phyloP scores from a whole-genome alignment of 2,888 invertebrate genomes.

The Himalopsyche kuldschensis region DNA sequence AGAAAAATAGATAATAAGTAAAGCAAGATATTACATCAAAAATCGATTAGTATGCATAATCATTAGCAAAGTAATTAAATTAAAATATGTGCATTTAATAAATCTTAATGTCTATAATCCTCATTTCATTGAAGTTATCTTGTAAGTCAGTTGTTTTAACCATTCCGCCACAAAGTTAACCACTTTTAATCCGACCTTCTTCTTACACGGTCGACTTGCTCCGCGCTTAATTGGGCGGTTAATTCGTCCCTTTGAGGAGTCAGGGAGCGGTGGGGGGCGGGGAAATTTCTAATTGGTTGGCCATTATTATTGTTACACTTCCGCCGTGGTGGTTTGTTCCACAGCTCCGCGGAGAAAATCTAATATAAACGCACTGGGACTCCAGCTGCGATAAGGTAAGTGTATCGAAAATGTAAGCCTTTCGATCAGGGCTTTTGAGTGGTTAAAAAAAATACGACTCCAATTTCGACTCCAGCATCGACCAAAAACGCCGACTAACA shows the following conservation, averaged over 20 bases:
- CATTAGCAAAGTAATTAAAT: too few relatives aligned
- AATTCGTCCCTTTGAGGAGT: constrained; percentile 23
- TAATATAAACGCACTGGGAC: background rate
- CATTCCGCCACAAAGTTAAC: background rate
- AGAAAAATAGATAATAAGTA: too few relatives aligned
- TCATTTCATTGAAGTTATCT: too few relatives aligned
- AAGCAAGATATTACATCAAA: too few relatives aligned
- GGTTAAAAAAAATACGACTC: too few relatives aligned
- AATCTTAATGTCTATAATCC: too few relatives aligned
- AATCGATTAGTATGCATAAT: too few relatives aligned
- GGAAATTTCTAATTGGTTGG: constrained; percentile 24
- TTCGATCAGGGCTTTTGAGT: background rate
- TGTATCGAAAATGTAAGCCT: background rate
- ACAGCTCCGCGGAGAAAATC: background rate
- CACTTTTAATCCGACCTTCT: background rate
- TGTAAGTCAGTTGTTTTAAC: background rate
- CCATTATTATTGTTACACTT: constrained; percentile 24
- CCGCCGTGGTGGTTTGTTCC: background rate
- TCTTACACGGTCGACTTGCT: background rate
- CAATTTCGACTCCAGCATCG: too few relatives aligned
- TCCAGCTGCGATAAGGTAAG: background rate
- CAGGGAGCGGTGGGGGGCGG: background rate
- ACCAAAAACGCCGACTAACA: too few relatives aligned
- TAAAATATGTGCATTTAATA: too few relatives aligned
- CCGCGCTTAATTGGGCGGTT: constrained; percentile 31